phyloP scores from a whole-genome alignment of 2,113 vertebrate genomes.

The Eupsittula cactorum region DNA sequence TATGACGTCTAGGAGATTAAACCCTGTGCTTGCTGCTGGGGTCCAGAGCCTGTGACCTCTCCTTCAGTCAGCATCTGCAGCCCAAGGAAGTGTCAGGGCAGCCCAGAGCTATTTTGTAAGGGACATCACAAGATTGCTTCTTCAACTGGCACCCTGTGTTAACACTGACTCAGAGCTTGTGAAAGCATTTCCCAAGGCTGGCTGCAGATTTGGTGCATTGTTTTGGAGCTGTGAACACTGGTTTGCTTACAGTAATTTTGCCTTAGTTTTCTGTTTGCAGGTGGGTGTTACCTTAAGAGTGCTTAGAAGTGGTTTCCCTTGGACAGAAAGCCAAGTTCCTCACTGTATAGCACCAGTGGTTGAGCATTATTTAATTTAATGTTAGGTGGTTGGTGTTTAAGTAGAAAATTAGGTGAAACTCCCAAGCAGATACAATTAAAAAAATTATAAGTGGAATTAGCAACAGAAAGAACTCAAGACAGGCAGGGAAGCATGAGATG shows the following conservation, averaged over 20 bases:
- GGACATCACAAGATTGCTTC: neutral
- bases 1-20: neutral
- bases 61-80: neutral
- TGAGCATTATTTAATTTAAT: neutral
- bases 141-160: neutral
- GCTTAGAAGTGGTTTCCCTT: neutral
- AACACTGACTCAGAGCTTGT: neutral
- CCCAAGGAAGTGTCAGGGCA: neutral
- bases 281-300: neutral
- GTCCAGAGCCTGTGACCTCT: neutral
- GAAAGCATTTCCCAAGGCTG: slow-evolving; percentile 2
- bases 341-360: neutral
- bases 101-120: neutral
- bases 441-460: neutral
- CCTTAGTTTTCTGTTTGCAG: neutral
- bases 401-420: neutral
- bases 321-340: neutral
- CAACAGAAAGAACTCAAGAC: neutral
- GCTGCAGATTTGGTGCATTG: neutral
- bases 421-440: neutral
- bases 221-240: neutral
- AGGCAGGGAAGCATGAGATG: neutral
- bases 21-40: neutral
- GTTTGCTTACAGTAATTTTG: neutral
- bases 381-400: neutral